A percentile compares a stretch with the other conserved stretches of the same genome.
Conservation (phyloP, 2,113 vertebrate genomes). For the Pimephales promelas region DNA sequence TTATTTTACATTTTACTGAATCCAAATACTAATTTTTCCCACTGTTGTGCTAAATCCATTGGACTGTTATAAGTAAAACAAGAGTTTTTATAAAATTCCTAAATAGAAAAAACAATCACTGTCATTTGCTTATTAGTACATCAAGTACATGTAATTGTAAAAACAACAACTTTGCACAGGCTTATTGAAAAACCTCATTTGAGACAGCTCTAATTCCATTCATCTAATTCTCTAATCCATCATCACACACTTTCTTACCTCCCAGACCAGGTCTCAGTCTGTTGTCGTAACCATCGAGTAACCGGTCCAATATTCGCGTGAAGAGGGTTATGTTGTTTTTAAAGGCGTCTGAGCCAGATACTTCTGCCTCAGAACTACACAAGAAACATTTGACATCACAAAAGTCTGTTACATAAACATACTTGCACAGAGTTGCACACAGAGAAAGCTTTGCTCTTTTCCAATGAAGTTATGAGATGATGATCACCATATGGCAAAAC, state of each 20-base stretch:
- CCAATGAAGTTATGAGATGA: background rate
- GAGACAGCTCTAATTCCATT: background rate
- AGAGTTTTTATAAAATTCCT: background rate
- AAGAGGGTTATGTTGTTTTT: conserved; percentile 92
- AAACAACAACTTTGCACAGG: too few relatives aligned
- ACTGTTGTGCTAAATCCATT: background rate
- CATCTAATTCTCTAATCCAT: background rate
- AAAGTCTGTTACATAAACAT: conserved; percentile 15
- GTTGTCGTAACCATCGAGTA: conserved; percentile 93
- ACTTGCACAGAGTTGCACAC: background rate
- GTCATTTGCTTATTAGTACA: background rate
- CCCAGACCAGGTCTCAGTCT: conserved; percentile 84
- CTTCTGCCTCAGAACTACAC: conserved; percentile 63
- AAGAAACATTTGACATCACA: conserved; percentile 28
- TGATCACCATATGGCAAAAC: conserved; percentile 6
- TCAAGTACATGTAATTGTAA: background rate
- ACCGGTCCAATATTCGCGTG: conserved; percentile 88
- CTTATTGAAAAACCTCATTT: too few relatives aligned
- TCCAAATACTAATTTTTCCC: background rate
- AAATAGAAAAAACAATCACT: background rate
- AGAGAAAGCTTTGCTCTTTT: background rate
- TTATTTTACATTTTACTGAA: background rate
- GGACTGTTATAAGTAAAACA: background rate
- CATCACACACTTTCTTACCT: conserved; percentile 58
- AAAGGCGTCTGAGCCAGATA: conserved; percentile 74